phyloP scores from a whole-genome alignment of 2,888 invertebrate genomes.

The Dasysyrphus albostriatus region DNA sequence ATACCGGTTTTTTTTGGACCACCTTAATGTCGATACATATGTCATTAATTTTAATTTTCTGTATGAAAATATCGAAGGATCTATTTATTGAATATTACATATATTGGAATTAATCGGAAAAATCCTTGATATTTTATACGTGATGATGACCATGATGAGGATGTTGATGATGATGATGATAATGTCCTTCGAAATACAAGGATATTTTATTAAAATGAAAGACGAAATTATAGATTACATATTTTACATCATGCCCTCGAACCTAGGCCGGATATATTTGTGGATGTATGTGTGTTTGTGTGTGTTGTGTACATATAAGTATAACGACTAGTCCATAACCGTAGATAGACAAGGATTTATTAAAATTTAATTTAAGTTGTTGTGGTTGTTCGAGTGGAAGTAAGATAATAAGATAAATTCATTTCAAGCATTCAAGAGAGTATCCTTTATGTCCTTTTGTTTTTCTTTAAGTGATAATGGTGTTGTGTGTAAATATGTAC shows the following conservation, averaged over 20 bases:
- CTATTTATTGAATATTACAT: not conserved
- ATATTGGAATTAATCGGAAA: constrained; percentile 4
- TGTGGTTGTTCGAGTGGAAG: constrained; percentile 26
- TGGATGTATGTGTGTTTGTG: not conserved
- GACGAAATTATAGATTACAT: constrained; percentile 9
- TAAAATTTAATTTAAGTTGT: constrained; percentile 43
- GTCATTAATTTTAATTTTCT: constrained; percentile 63
- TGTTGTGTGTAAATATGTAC: not conserved
- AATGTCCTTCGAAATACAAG: constrained; percentile 18
- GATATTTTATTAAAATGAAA: constrained; percentile 21
- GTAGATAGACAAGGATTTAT: constrained; percentile 29
- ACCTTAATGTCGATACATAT: too few species aligned
- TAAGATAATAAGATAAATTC: constrained; percentile 32
- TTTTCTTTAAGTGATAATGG: not conserved
- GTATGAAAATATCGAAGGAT: not conserved
- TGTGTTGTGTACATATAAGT: too few species aligned
- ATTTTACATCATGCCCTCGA: constrained; percentile 21
- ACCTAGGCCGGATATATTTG: not conserved
- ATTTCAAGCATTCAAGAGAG: constrained; percentile 9
- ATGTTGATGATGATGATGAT: not conserved
- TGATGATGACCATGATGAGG: not conserved
- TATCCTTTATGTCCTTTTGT: not conserved
- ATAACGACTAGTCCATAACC: not conserved
- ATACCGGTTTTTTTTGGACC: too few species aligned
- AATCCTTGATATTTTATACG: not conserved